Conservation (phyloP, 2,888 invertebrate genomes). For the Standfussiana lucernea region DNA sequence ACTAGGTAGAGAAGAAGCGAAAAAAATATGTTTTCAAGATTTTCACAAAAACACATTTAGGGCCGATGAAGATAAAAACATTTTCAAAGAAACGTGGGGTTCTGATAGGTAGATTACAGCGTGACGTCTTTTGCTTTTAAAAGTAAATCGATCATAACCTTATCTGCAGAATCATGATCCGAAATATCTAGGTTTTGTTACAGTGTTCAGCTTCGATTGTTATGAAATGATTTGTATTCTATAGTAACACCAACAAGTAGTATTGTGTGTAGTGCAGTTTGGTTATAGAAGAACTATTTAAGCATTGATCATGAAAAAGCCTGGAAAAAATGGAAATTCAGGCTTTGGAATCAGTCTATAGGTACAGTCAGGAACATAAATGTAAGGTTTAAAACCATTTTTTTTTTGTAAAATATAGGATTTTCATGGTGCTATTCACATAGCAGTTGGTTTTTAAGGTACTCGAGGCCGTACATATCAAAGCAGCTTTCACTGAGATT, state of each 20-base stretch:
- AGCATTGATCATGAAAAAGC: background rate
- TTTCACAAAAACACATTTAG: constrained; percentile 64
- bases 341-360: background rate
- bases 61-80: constrained; percentile 60
- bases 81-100: constrained; percentile 45
- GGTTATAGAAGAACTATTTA: background rate
- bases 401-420: background rate
- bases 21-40: constrained; percentile 65
- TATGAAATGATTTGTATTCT: constrained; percentile 4
- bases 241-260: background rate
- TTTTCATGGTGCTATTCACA: background rate
- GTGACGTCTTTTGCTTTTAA: constrained; percentile 46
- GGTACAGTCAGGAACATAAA: background rate
- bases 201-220: constrained; percentile 21
- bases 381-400: background rate
- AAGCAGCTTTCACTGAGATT: too few species aligned
- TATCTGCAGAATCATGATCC: constrained; percentile 39
- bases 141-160: constrained; percentile 49
- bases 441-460: background rate
- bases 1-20: background rate
- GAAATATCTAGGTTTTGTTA: constrained; percentile 42
- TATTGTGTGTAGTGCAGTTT: too few species aligned
- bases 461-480: background rate
- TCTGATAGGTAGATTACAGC: constrained; percentile 32
- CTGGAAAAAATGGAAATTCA: background rate